phyloP scores from a whole-genome alignment of 23 tunicate species.

The Botrylloides violaceus region DNA sequence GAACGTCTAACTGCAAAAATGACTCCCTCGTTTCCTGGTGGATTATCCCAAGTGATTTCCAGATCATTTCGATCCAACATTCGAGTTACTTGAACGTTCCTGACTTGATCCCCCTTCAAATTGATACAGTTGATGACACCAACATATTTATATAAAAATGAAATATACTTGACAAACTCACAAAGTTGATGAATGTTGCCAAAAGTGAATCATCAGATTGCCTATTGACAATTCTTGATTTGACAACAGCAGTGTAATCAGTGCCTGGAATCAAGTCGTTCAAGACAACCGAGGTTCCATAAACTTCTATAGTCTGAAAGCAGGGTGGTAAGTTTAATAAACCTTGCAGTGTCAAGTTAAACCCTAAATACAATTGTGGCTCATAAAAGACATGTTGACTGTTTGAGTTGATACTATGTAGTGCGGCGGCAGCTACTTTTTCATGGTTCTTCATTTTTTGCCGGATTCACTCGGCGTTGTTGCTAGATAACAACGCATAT shows the following conservation, averaged over 20 bases:
- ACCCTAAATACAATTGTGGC: too few relatives aligned
- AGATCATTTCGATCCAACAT: not conserved
- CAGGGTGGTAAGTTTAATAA: not conserved
- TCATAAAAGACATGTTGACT: too few relatives aligned
- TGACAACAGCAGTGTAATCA: slow-evolving; percentile 48
- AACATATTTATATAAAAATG: too few relatives aligned
- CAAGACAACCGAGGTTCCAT: slow-evolving; percentile 5
- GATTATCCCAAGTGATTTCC: slow-evolving; percentile 14
- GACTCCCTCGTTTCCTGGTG: slow-evolving; percentile 1
- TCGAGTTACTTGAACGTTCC: not conserved
- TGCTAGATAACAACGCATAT: too few relatives aligned
- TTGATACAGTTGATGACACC: too few relatives aligned
- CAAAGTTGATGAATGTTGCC: too few relatives aligned
- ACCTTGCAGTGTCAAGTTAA: not conserved
- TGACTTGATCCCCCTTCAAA: slow-evolving; percentile 12
- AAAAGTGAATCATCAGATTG: slow-evolving; percentile 14
- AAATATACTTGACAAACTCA: too few relatives aligned
- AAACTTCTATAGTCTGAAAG: slow-evolving; percentile 8
- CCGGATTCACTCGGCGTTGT: too few relatives aligned
- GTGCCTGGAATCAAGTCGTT: slow-evolving; percentile 51
- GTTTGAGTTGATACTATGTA: too few relatives aligned
- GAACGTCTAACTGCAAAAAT: not conserved
- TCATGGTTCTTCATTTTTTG: too few relatives aligned
- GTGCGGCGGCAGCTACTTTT: too few relatives aligned
- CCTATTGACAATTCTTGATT: slow-evolving; percentile 4